These are phyloP conservation scores for Chauna torquata DNA, from an alignment of 2,113 vertebrate species.

Conservation along the genomic window DNA sequence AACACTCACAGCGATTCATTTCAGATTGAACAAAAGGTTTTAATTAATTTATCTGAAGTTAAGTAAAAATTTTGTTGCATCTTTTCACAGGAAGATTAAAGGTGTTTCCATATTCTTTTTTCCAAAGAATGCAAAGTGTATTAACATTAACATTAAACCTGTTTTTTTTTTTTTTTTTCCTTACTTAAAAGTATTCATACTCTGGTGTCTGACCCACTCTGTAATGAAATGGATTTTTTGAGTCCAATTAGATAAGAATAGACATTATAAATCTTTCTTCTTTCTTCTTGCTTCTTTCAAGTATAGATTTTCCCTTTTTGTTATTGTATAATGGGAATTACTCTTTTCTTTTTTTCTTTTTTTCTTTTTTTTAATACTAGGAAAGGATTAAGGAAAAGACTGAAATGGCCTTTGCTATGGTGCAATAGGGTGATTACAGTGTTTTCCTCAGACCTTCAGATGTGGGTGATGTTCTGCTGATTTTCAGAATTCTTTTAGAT, in stretches of 20 bases:
- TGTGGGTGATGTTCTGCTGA: not conserved
- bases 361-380: not conserved
- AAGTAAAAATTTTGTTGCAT: not conserved
- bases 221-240: not conserved
- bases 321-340: not conserved
- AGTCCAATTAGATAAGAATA: not conserved
- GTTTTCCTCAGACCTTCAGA: not conserved
- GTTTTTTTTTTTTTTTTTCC: not conserved
- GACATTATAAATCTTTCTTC: not conserved
- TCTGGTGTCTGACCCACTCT: not conserved
- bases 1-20: not conserved
- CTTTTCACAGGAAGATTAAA: not conserved
- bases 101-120: not conserved
- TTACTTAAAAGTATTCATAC: not conserved
- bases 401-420: not conserved
- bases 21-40: not conserved
- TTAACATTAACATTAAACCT: not conserved
- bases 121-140: not conserved
- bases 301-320: not conserved
- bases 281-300: not conserved
- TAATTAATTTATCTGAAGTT: not conserved
- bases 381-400: not conserved
- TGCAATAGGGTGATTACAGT: not conserved
- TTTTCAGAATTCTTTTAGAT: slow-evolving; percentile 6
- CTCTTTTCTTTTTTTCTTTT: not conserved